Evolutionary conservation across 2,797 vertebrate genomes (phyloP), one percentile per base, ranked within the genome.

Genomic region (Myiotriccus ornatus): DNA sequence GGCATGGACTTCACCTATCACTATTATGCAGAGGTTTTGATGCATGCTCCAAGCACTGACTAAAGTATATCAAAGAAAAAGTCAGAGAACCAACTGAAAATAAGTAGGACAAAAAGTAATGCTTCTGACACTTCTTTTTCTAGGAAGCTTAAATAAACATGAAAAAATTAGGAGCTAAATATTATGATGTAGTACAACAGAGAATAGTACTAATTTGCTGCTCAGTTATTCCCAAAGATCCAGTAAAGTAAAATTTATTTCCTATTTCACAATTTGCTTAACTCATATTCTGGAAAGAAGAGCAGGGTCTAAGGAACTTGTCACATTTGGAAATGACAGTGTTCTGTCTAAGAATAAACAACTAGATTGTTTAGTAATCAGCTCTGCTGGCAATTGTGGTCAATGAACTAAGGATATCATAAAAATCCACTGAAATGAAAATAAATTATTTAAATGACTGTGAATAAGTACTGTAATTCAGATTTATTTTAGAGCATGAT

Each of bases 111-210:
- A 88, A 11, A 37, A 32, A 10, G 0, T 10, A 80, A 6, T 28
- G 15, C 10, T 88, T 41, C 49, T 64, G 39, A 73, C 6, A 56
- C 4, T 10, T 39, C 24, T 53, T 75, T 62, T 75, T 21, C 25
- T 37, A 68, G 49, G 22, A 79, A 32, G 5, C 52, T 76, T 56
- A 60, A 73, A 52, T 52, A 46, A 64, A 2, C 15, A 64, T 62
- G 3, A 79, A 39, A 39, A 82, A 56, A 12, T 7, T n/a, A 87
- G 6, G 22, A 76, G 8, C 13, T 59, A 67, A 84, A 41, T 74
- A 16, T 30, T 89, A 25, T 34, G 11, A 22, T 0, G 0, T 5
- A 74, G 41, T 55, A 13, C 13, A 71, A 57, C 3, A n/a, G 37
- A 56, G 12, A 76, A 39, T 4, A 67, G 9, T 30, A 28, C 14